Conservation (phyloP, 2,113 vertebrate species). For the Pteropus alecto region DNA sequence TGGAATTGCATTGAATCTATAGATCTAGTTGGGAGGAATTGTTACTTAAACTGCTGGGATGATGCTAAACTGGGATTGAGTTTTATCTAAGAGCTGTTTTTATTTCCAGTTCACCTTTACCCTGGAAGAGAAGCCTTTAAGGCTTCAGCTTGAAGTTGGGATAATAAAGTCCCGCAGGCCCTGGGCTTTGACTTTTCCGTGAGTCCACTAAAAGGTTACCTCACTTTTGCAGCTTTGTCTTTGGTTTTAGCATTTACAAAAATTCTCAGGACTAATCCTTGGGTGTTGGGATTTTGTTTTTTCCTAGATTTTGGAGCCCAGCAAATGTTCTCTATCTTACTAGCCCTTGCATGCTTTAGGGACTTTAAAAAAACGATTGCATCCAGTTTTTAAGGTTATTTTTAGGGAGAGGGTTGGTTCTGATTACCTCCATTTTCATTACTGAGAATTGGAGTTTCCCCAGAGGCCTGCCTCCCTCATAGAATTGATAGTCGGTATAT, state of each 20-base stretch:
- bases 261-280: background rate
- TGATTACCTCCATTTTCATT: background rate
- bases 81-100: background rate
- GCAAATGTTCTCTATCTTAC: background rate
- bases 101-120: background rate
- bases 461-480: background rate
- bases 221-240: background rate
- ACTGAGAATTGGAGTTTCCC: background rate
- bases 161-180: background rate
- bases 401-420: background rate
- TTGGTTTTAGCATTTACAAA: background rate
- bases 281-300: background rate
- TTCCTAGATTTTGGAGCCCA: background rate
- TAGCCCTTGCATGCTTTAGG: background rate
- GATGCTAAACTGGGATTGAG: background rate
- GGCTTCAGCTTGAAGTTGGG: background rate
- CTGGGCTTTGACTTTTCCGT: background rate
- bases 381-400: background rate
- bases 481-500: background rate
- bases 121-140: background rate
- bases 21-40: background rate
- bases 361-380: background rate
- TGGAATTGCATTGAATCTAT: background rate
- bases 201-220: background rate
- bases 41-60: background rate